Base-by-base conservation (phyloP, 2,888 invertebrate species). In the Papilio elwesi region DNA sequence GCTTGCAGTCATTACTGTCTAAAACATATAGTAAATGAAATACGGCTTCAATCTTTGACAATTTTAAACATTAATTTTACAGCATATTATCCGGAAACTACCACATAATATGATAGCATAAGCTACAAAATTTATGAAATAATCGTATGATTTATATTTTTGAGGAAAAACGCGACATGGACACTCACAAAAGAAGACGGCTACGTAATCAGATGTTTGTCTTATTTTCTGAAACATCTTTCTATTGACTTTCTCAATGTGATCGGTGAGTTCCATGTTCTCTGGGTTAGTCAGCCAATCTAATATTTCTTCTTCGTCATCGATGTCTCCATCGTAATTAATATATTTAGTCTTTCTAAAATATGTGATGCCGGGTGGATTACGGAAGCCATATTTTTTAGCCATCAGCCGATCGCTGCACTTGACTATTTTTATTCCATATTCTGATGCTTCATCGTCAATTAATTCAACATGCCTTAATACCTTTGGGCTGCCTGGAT, bases 1-100 rank as follows among this genome's bases (percentile, higher is more conserved):
- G 98, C 91, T 98, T 98, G 94, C 98, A 98, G 92, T 98, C 98
- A 94, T 97, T 97, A 95, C 98, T 98, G 94, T 98, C 98, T 98
- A 94, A 91, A 95, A 95, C 90, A 94, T 90, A 89, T 88, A 83
- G 87, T 85, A 89, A 90, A 90, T 92, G 89, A 87, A 91, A 91
- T 89, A 89, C 84, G 87, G 85, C 86, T 86, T 84, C 82, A 87
- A 68, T 57, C 57, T 68, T 13, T 6, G 11, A 47, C 64, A 68
- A 53, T 65, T 43, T 9, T 1, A 43, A 43, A 43, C 4, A 26
- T 26, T 26, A 4, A 26, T 26, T 26, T 26, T 26, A 43, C 43
- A 43, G 9, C 0, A 43, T 43, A 4, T 2, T 26, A 2, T 26
- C 43, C 2, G 43, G 9, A 43, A 43, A 43, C 43, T 43, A 43